phyloP scores from a whole-genome alignment of 1,140 invertebrate species.

The Atta colombica region DNA sequence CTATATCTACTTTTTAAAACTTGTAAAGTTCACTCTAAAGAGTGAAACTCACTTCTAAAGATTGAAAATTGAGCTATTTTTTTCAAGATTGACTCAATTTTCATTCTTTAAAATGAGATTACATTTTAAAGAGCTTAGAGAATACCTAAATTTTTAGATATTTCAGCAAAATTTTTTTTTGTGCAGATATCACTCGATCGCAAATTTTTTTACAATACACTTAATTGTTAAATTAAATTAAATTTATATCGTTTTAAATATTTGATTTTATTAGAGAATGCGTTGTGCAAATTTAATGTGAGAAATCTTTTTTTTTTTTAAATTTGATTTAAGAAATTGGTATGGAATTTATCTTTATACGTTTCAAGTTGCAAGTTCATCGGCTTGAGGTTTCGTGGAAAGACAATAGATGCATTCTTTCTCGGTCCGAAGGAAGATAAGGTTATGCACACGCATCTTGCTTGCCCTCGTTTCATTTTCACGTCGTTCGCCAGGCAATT shows the following conservation, averaged over 20 bases:
- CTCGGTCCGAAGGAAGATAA: conserved; percentile 25
- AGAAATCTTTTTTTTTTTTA: background rate
- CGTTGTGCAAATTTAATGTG: background rate
- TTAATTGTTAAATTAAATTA: background rate
- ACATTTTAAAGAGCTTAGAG: too few relatives aligned
- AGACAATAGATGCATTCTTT: conserved; percentile 66
- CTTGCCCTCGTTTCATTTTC: conserved; percentile 74
- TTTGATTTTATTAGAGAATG: background rate
- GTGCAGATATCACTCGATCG: background rate
- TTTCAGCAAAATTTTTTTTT: too few relatives aligned
- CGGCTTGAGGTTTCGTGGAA: conserved; percentile 54
- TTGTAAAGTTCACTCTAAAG: too few relatives aligned
- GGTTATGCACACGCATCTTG: conserved; percentile 22
- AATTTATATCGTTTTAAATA: background rate
- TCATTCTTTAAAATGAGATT: too few relatives aligned
- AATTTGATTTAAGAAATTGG: background rate
- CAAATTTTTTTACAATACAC: background rate
- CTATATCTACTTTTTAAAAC: too few relatives aligned
- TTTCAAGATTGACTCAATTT: too few relatives aligned
- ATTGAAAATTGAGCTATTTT: too few relatives aligned
- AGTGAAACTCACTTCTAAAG: too few relatives aligned
- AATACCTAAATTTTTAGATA: too few relatives aligned
- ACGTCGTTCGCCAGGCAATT: conserved; percentile 59
- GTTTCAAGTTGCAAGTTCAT: conserved; percentile 8
- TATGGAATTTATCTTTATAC: background rate